These are phyloP conservation scores for Oxyruncus cristatus DNA, from an alignment of 2,113 vertebrate genomes.

Conservation along the genomic window DNA sequence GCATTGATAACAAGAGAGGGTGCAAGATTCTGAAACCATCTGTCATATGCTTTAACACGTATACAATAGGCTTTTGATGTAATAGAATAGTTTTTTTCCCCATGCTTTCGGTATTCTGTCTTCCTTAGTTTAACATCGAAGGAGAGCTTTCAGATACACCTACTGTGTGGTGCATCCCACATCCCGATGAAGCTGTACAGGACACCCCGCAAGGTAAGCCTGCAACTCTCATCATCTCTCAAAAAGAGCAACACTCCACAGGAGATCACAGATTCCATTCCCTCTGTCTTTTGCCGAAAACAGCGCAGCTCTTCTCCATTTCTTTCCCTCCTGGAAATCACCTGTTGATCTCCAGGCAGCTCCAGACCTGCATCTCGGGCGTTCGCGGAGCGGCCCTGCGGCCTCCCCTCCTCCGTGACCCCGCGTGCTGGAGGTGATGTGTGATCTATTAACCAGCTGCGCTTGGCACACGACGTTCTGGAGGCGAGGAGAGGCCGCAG, in stretches of 20 bases:
- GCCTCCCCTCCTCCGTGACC: background rate
- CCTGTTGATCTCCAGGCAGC: background rate
- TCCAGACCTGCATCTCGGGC: background rate
- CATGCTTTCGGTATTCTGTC: background rate
- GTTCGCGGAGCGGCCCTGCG: background rate
- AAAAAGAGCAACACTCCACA: background rate
- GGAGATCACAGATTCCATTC: background rate
- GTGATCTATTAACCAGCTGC: background rate
- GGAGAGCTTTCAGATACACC: background rate
- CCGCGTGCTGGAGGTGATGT: background rate
- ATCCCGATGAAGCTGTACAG: background rate
- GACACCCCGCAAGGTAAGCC: background rate
- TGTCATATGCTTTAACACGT: background rate
- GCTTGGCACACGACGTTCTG: background rate
- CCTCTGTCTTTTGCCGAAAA: background rate
- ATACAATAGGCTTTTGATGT: background rate
- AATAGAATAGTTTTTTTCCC: background rate
- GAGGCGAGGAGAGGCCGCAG: constrained; percentile 11
- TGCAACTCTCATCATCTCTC: background rate
- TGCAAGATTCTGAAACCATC: background rate
- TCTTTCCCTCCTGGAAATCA: background rate
- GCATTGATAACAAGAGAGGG: background rate
- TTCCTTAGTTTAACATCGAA: background rate
- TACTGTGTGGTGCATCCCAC: background rate
- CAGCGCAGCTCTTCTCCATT: background rate